These are phyloP conservation scores for Tipula vernalis DNA, from an alignment of 2,888 invertebrate species.

Conservation along the genomic window DNA sequence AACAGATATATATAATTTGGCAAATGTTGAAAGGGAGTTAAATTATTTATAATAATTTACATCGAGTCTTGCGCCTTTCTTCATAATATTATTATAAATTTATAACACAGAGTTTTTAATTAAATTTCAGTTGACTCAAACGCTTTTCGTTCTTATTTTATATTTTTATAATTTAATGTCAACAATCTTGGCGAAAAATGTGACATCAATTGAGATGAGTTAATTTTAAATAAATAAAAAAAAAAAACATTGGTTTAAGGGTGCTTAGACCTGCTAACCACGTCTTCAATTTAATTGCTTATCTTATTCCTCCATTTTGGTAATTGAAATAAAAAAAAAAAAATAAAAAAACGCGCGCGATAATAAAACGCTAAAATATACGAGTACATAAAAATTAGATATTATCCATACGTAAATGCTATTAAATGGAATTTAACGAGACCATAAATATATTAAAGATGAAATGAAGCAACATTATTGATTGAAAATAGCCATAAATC, in stretches of 20 bases:
- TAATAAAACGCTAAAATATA: background rate
- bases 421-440: background rate
- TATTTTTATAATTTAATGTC: background rate
- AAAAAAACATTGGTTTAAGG: background rate
- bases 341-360: background rate
- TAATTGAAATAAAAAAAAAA: background rate
- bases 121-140: background rate
- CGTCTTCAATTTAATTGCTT: background rate
- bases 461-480: background rate
- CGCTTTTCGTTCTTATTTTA: background rate
- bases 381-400: too few relatives aligned
- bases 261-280: background rate
- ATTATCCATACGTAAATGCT: too few relatives aligned
- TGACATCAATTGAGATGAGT: background rate
- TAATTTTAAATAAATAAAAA: background rate
- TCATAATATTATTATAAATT: background rate
- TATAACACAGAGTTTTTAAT: background rate
- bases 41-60: background rate
- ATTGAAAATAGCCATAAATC: background rate
- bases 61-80: background rate
- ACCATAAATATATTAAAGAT: background rate
- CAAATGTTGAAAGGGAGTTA: background rate
- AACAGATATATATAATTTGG: background rate
- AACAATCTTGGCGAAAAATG: background rate
- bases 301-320: background rate